A percentile compares a stretch with the other conserved stretches of the same genome.
These are phyloP conservation scores for Zophobas atratus DNA, from an alignment of 1,140 invertebrate genomes.

Conservation along the genomic window DNA sequence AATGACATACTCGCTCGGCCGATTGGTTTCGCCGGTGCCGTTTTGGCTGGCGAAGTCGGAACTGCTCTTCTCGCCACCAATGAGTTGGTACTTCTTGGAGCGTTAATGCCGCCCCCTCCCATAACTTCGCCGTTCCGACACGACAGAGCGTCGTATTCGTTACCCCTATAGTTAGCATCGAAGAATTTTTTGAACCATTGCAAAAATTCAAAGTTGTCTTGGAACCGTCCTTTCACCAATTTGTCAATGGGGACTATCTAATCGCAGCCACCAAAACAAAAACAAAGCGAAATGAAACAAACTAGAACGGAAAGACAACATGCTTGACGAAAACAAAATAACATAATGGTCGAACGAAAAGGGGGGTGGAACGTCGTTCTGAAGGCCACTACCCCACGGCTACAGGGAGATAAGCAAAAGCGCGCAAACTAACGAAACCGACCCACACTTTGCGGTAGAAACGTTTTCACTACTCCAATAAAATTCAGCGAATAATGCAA, in stretches of 20 bases:
- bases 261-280: constrained; percentile 53
- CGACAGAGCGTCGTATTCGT: constrained; percentile 91
- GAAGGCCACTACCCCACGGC: neutral
- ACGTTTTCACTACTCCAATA: too few species aligned
- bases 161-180: constrained; percentile 96
- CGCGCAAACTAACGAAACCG: constrained; percentile 21
- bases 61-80: constrained; percentile 68
- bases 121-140: constrained; percentile 88
- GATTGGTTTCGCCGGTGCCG: constrained; percentile 70
- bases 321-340: constrained; percentile 18
- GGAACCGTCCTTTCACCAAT: constrained; percentile 94
- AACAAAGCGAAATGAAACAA: constrained; percentile 45
- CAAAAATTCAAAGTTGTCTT: constrained; percentile 99
- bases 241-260: constrained; percentile 91
- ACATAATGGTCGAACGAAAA: constrained; percentile 24
- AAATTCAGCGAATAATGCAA: too few species aligned
- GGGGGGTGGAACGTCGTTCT: constrained; percentile 9
- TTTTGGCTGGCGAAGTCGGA: constrained; percentile 67
- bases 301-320: constrained; percentile 37
- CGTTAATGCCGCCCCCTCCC: constrained; percentile 78
- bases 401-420: constrained; percentile 41
- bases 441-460: neutral
- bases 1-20: constrained; percentile 67
- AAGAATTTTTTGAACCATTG: constrained; percentile 99
- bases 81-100: constrained; percentile 71